A percentile compares a stretch with the other conserved stretches of the same genome.
Conservation (phyloP, 1,140 invertebrate species). For the Aphaenogaster floridana region DNA sequence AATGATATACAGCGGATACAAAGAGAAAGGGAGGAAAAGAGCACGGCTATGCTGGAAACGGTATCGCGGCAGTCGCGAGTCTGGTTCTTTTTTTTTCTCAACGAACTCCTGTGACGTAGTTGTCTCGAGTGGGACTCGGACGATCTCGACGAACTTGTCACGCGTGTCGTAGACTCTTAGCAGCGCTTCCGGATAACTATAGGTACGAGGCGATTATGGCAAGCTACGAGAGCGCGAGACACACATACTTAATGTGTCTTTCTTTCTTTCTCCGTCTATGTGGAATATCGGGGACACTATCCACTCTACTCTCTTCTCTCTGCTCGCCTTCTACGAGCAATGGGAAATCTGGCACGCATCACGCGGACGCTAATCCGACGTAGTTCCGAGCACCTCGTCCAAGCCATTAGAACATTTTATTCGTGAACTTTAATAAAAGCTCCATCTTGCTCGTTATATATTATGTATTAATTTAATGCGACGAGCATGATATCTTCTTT, state of each 20-base stretch:
- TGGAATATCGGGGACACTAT: conserved; percentile 71
- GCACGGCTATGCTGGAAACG: conserved; percentile 29
- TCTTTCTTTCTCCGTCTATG: conserved; percentile 49
- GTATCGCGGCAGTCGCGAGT: conserved; percentile 26
- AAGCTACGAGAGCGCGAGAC: not conserved
- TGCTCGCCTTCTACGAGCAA: conserved; percentile 64
- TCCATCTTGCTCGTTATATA: no score
- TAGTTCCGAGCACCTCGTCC: conserved; percentile 16
- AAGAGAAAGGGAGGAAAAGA: conserved; percentile 46
- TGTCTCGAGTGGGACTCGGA: not conserved
- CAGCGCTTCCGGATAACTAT: conserved; percentile 22
- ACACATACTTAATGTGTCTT: conserved; percentile 12
- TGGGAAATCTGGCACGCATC: conserved; percentile 73
- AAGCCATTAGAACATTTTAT: not conserved
- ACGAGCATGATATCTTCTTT: not conserved
- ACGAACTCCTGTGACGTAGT: not conserved
- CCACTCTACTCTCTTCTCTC: conserved; percentile 7
- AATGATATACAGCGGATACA: conserved; percentile 12
- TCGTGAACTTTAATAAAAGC: not conserved
- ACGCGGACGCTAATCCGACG: conserved; percentile 30
- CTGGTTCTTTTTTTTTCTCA: conserved; percentile 6
- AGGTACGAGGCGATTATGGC: not conserved
- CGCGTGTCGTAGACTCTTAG: not conserved
- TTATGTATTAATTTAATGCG: conserved; percentile 1
- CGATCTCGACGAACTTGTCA: conserved; percentile 24